Evolutionary conservation across 2,888 invertebrate genomes (phyloP).

Genomic region (Petrolisthes cinctipes): DNA sequence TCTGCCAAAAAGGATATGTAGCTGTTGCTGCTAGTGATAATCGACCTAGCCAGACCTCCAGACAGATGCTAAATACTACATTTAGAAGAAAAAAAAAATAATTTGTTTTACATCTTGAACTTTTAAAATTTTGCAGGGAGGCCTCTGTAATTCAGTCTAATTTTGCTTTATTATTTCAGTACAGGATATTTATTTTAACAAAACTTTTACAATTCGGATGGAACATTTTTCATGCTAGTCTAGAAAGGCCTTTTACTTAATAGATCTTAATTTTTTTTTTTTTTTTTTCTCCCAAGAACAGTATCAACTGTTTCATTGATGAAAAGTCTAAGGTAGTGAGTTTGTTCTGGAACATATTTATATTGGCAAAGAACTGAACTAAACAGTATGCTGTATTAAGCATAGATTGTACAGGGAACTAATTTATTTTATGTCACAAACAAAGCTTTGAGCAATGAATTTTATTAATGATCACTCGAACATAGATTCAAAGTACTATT

Average conservation of each 20-base stretch:
- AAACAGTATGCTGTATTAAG: constrained; percentile 6
- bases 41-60: not conserved
- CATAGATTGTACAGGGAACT: constrained; percentile 2
- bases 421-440: constrained; percentile 11
- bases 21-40: not conserved
- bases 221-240: constrained; percentile 26
- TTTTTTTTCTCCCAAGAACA: not conserved
- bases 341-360: constrained; percentile 2
- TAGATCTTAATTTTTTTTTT: constrained; percentile 7
- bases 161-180: constrained; percentile 17
- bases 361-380: not conserved
- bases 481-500: constrained; percentile 4
- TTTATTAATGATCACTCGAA: not conserved
- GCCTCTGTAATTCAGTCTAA: not conserved
- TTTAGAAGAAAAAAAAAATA: constrained; percentile 15
- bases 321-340: constrained; percentile 3
- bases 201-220: constrained; percentile 1
- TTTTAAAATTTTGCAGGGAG: constrained; percentile 17
- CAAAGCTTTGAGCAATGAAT: constrained; percentile 2
- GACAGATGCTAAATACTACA: constrained; percentile 16
- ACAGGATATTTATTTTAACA: not conserved
- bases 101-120: constrained; percentile 4
- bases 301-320: not conserved
- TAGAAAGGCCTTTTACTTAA: constrained; percentile 53
- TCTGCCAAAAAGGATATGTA: constrained; percentile 48